Percentiles rank a stretch among this genome's conserved stretches.
Conservation (phyloP, 2,113 vertebrate species). For the Osmerus mordax region DNA sequence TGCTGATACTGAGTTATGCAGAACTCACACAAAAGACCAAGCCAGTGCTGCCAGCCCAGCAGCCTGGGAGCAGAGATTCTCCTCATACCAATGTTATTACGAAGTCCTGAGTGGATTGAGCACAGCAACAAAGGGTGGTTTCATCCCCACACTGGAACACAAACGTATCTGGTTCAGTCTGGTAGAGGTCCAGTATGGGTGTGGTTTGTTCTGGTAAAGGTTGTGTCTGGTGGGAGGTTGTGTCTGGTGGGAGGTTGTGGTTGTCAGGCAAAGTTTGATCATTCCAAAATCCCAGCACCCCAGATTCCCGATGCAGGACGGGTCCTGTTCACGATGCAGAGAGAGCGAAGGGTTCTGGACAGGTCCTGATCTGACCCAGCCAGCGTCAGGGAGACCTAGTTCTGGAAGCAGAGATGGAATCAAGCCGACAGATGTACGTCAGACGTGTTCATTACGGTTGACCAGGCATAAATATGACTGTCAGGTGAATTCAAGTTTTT, state of each 20-base stretch:
- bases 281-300: background rate
- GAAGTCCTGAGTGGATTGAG: constrained; percentile 37
- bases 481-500: constrained; percentile 53
- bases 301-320: background rate
- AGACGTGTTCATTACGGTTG: constrained; percentile 55
- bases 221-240: constrained; percentile 2
- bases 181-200: background rate
- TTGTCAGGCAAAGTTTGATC: background rate
- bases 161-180: constrained; percentile 40
- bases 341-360: background rate
- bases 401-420: constrained; percentile 43
- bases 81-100: constrained; percentile 51
- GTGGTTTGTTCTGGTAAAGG: constrained; percentile 1
- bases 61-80: constrained; percentile 41
- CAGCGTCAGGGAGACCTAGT: constrained; percentile 42
- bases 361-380: constrained; percentile 25
- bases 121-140: constrained; percentile 47
- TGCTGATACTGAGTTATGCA: constrained; percentile 50
- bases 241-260: background rate
- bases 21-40: constrained; percentile 34
- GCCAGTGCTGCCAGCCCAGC: constrained; percentile 29
- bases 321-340: constrained; percentile 1
- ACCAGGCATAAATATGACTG: constrained; percentile 62
- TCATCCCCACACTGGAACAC: constrained; percentile 39
- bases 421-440: constrained; percentile 45